A percentile compares a stretch with the other conserved stretches of the same genome.
These are phyloP conservation scores for Alouatta palliata DNA, from an alignment of 2,113 vertebrate genomes.

Conservation along the genomic window DNA sequence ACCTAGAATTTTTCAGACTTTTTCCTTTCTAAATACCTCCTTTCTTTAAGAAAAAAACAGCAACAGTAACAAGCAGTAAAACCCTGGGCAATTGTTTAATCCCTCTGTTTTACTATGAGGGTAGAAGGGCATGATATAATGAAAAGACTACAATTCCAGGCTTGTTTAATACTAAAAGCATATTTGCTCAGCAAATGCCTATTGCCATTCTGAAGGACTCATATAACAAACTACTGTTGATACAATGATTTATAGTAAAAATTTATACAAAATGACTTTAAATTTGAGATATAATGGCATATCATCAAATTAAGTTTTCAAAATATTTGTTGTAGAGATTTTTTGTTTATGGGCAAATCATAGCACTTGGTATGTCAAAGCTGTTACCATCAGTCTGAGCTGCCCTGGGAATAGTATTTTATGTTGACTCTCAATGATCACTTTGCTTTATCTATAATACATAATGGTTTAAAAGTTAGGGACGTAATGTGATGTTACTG, in stretches of 20 bases:
- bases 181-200: not conserved
- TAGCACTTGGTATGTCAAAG: not conserved
- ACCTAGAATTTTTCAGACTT: not conserved
- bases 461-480: not conserved
- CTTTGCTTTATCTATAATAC: not conserved
- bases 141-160: not conserved
- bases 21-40: not conserved
- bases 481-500: not conserved
- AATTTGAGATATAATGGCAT: not conserved
- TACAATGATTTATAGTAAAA: not conserved
- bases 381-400: not conserved
- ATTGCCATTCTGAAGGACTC: not conserved
- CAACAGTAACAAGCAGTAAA: not conserved
- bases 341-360: not conserved
- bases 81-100: not conserved
- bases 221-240: not conserved
- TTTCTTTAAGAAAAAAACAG: not conserved
- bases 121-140: not conserved
- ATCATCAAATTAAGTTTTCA: not conserved
- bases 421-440: not conserved
- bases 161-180: not conserved
- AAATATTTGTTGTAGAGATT: slow-evolving; percentile 30
- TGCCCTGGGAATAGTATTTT: not conserved
- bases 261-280: not conserved
- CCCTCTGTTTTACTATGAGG: not conserved